Evolutionary conservation across 2,797 vertebrate genomes (phyloP).

Genomic region (Australoheros facetus): DNA sequence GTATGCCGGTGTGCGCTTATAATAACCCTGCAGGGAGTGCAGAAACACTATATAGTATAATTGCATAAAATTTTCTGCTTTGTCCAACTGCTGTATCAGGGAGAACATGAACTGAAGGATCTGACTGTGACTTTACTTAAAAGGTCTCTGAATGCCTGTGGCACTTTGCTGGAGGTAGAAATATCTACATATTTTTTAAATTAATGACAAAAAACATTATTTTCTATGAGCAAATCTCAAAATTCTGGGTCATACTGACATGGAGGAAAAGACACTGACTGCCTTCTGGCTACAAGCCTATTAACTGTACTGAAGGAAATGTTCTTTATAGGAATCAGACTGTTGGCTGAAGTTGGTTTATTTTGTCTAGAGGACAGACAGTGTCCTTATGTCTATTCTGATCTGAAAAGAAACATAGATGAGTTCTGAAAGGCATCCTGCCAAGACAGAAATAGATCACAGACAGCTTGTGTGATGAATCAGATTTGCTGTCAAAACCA

Average conservation of each 20-base stretch:
- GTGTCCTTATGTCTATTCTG: constrained; percentile 20
- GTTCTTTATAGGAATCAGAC: constrained; percentile 8
- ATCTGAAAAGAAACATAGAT: constrained; percentile 27
- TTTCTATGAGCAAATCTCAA: background rate
- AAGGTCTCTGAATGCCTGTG: background rate
- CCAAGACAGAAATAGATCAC: constrained; percentile 25
- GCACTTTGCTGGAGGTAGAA: background rate
- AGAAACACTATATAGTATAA: background rate
- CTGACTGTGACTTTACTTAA: background rate
- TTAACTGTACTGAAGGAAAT: constrained; percentile 12
- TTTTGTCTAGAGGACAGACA: constrained; percentile 30
- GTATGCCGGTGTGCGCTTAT: constrained; percentile 88
- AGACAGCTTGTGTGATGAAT: constrained; percentile 1
- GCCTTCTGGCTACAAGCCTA: constrained; percentile 10
- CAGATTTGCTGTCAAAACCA: constrained; percentile 9
- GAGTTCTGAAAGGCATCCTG: constrained; percentile 20
- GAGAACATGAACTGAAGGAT: background rate
- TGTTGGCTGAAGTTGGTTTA: constrained; percentile 11
- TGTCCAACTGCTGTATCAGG: background rate
- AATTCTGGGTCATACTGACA: background rate
- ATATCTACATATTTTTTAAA: background rate
- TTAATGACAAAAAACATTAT: background rate
- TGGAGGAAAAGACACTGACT: background rate
- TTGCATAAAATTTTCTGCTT: too few relatives aligned
- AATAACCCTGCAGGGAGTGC: constrained; percentile 84